Percentiles rank a stretch among this genome's conserved stretches.
Evolutionary conservation across 2,113 vertebrate genomes (phyloP).

Genomic region (Raphicerus campestris): DNA sequence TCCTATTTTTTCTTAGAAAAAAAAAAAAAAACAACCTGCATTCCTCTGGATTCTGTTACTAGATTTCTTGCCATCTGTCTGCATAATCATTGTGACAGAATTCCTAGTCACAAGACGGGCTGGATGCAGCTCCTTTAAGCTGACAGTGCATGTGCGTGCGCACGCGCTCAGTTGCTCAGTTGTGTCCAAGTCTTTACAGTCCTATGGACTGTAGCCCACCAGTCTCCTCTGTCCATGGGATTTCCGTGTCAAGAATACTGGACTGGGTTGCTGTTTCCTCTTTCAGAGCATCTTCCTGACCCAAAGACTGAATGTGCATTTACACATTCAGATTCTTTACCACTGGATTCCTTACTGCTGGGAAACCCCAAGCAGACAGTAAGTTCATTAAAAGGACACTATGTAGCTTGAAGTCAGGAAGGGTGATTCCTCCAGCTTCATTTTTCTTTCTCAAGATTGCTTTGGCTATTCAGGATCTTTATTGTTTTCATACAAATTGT

Average conservation of each 20-base stretch:
- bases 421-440: not conserved
- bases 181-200: not conserved
- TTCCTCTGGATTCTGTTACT: not conserved
- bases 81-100: not conserved
- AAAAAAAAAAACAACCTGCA: not conserved
- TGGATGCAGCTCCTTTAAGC: not conserved
- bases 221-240: not conserved
- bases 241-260: not conserved
- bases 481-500: not conserved
- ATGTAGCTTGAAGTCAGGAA: not conserved
- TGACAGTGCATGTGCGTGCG: fast-evolving
- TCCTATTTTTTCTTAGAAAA: not conserved
- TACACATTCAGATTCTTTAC: not conserved
- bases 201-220: not conserved
- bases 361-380: not conserved
- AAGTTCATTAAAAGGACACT: not conserved
- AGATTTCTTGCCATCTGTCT: conserved; percentile 16
- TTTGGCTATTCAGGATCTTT: not conserved
- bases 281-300: not conserved
- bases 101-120: not conserved
- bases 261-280: not conserved
- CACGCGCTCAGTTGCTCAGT: fast-evolving
- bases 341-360: not conserved
- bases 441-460: not conserved
- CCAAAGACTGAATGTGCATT: not conserved